Conservation (phyloP, 2,888 invertebrate species). For the Cataglyphis altisquamis region DNA sequence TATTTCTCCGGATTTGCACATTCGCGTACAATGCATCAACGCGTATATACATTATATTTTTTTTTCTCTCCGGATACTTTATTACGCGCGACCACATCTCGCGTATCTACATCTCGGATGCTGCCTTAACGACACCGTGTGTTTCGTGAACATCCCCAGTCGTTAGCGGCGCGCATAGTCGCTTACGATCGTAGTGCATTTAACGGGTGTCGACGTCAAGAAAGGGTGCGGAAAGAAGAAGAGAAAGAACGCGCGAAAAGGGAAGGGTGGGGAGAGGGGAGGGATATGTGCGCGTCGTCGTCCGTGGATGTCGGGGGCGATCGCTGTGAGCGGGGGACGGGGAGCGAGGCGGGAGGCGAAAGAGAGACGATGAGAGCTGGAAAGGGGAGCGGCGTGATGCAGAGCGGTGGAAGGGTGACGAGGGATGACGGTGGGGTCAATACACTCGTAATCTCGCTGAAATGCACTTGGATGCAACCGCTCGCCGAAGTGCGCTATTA, state of each 20-base stretch:
- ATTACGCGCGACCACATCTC: not conserved
- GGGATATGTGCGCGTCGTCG: slow-evolving; percentile 36
- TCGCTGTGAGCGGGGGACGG: slow-evolving; percentile 45
- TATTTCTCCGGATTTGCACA: not conserved
- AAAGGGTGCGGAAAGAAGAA: slow-evolving; percentile 48
- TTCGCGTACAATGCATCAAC: not conserved
- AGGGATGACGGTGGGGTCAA: slow-evolving; percentile 80
- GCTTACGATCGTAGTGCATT: slow-evolving; percentile 46
- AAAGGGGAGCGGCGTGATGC: slow-evolving; percentile 52
- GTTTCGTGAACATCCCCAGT: slow-evolving; percentile 18
- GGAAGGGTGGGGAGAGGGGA: slow-evolving; percentile 12
- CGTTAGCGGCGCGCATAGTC: slow-evolving; percentile 40
- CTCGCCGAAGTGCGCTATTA: slow-evolving; percentile 71
- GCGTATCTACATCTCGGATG: slow-evolving; percentile 18
- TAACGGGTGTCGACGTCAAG: slow-evolving; percentile 52
- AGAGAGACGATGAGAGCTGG: slow-evolving; percentile 41
- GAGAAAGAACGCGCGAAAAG: slow-evolving; percentile 28
- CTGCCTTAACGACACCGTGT: slow-evolving; percentile 15
- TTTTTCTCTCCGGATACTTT: not conserved
- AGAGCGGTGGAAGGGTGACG: slow-evolving; percentile 66
- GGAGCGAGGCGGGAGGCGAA: slow-evolving; percentile 37
- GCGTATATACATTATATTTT: not conserved
- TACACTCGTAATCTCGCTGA: slow-evolving; percentile 83
- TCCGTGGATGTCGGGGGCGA: slow-evolving; percentile 56
- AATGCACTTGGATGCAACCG: slow-evolving; percentile 80